A percentile compares a stretch with the other conserved stretches of the same genome.
These are phyloP conservation scores for Microplitis demolitor DNA, from an alignment of 1,140 invertebrate species.

Conservation along the genomic window DNA sequence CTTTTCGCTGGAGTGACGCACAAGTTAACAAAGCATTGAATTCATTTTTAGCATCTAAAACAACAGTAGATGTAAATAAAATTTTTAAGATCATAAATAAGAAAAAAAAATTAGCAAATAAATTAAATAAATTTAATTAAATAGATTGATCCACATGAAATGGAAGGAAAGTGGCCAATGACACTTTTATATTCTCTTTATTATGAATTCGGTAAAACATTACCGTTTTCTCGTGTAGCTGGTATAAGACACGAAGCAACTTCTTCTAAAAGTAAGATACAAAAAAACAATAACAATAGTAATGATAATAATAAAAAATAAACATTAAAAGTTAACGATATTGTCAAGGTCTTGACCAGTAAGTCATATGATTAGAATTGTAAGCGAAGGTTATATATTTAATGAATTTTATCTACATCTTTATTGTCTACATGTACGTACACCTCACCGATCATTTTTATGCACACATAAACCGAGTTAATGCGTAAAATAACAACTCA, in stretches of 20 bases:
- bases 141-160: constrained; percentile 70
- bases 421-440: too few species aligned
- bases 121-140: neutral
- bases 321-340: neutral
- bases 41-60: constrained; percentile 72
- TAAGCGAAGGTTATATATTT: too few species aligned
- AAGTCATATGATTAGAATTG: neutral
- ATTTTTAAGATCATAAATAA: neutral
- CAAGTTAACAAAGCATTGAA: constrained; percentile 75
- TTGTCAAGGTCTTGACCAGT: neutral
- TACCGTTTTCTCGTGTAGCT: constrained; percentile 72
- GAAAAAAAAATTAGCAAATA: neutral
- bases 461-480: neutral
- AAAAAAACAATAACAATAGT: constrained; percentile 12
- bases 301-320: too few species aligned
- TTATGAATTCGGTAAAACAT: constrained; percentile 75
- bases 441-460: too few species aligned
- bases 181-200: constrained; percentile 75
- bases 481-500: constrained; percentile 7
- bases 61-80: constrained; percentile 66
- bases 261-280: constrained; percentile 64
- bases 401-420: too few species aligned
- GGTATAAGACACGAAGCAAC: constrained; percentile 75
- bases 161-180: constrained; percentile 77
- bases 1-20: constrained; percentile 73